phyloP scores from a whole-genome alignment of 2,888 invertebrate genomes.

The Epistrophella euchroma region DNA sequence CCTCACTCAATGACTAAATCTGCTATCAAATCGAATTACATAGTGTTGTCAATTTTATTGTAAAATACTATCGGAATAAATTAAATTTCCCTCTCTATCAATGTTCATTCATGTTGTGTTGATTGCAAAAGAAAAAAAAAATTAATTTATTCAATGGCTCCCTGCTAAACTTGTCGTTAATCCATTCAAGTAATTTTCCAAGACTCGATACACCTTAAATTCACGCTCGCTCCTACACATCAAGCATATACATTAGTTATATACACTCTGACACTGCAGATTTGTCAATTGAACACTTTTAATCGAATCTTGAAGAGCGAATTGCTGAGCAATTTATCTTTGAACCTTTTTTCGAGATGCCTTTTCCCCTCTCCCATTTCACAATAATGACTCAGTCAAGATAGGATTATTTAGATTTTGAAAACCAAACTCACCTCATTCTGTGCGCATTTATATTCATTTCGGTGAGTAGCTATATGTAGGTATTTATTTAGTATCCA shows the following conservation, averaged over 20 bases:
- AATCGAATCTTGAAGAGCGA: constrained; percentile 47
- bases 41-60: constrained; percentile 12
- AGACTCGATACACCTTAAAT: constrained; percentile 37
- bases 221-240: constrained; percentile 20
- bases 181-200: constrained; percentile 22
- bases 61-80: constrained; percentile 22
- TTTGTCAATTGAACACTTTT: constrained; percentile 34
- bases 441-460: constrained; percentile 61
- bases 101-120: constrained; percentile 21
- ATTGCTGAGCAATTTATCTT: constrained; percentile 35
- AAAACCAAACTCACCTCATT: constrained; percentile 67
- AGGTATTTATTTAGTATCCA: constrained; percentile 31
- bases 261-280: not conserved
- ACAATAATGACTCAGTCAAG: constrained; percentile 38
- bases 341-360: constrained; percentile 22
- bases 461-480: constrained; percentile 4
- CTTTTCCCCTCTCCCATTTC: constrained; percentile 22
- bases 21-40: constrained; percentile 10
- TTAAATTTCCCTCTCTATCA: constrained; percentile 5
- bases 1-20: not conserved
- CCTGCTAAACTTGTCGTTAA: constrained; percentile 20
- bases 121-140: constrained; percentile 21
- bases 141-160: constrained; percentile 11
- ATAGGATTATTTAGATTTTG: not conserved
- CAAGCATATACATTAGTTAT: not conserved